phyloP scores from a whole-genome alignment of 2,797 vertebrate species.

The Acipenser oxyrinchus region DNA sequence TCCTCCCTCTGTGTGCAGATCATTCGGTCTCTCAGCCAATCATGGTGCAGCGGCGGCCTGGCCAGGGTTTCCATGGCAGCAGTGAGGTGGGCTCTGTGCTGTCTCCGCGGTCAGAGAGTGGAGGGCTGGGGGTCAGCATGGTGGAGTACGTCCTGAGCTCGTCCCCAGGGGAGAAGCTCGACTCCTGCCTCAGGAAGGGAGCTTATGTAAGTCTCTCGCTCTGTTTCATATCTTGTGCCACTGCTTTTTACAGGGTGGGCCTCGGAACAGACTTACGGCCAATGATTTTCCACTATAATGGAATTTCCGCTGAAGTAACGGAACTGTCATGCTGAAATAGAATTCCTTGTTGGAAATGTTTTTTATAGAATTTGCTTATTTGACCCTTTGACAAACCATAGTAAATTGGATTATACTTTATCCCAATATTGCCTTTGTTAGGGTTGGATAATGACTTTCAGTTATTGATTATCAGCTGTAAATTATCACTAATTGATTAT shows the following conservation, averaged over 20 bases:
- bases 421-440: too few relatives aligned
- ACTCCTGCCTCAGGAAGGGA: slow-evolving; percentile 96
- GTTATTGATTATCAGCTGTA: too few relatives aligned
- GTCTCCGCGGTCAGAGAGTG: slow-evolving; percentile 97
- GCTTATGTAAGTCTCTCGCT: slow-evolving; percentile 79
- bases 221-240: slow-evolving; percentile 2
- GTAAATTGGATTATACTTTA: too few relatives aligned
- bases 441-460: too few relatives aligned
- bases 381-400: too few relatives aligned
- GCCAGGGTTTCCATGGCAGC: slow-evolving; percentile 91
- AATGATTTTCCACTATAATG: too few relatives aligned
- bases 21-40: slow-evolving; percentile 98
- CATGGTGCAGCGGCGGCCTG: slow-evolving; percentile 96
- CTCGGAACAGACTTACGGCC: too few relatives aligned
- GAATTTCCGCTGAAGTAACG: too few relatives aligned
- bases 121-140: slow-evolving; percentile 96
- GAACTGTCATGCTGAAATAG: too few relatives aligned
- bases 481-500: too few relatives aligned
- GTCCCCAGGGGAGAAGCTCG: slow-evolving; percentile 84
- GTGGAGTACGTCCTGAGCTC: slow-evolving; percentile 98
- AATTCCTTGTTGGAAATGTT: too few relatives aligned
- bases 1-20: slow-evolving; percentile 60
- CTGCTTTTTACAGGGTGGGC: slow-evolving; percentile 21
- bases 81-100: slow-evolving; percentile 93
- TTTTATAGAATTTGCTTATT: too few relatives aligned